phyloP scores from a whole-genome alignment of 2,113 vertebrate genomes.

The Illadopsis cleaveri region DNA sequence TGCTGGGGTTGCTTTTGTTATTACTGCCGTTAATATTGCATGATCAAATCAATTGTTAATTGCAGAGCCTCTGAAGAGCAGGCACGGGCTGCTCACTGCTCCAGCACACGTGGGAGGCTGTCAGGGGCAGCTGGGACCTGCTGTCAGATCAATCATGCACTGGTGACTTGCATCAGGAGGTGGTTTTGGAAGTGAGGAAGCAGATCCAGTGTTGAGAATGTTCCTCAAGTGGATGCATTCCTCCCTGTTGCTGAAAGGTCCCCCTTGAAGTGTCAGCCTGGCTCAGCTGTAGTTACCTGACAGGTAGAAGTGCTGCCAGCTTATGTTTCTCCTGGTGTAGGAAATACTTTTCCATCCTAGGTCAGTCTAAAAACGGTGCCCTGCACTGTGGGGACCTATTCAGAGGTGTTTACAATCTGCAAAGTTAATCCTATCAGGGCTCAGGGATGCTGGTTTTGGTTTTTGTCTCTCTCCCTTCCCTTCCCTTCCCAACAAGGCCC shows the following conservation, averaged over 20 bases:
- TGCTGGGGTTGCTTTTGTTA: not conserved
- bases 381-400: not conserved
- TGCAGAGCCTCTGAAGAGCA: not conserved
- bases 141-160: not conserved
- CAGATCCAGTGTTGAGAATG: not conserved
- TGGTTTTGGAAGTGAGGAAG: not conserved
- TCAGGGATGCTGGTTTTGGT: not conserved
- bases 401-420: not conserved
- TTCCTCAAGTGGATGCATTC: not conserved
- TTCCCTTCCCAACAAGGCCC: not conserved
- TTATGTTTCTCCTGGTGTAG: not conserved
- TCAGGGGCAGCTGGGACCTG: not conserved
- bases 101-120: not conserved
- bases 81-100: not conserved
- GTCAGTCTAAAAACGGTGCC: not conserved
- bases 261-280: not conserved
- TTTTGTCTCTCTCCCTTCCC: not conserved
- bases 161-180: not conserved
- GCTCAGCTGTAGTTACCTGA: not conserved
- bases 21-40: not conserved
- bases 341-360: not conserved
- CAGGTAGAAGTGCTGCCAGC: not conserved
- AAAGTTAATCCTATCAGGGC: accelerated
- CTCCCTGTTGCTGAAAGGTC: not conserved
- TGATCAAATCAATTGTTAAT: not conserved